Evolutionary conservation across 2,888 invertebrate species (phyloP).

Genomic region (Cataglyphis livida): DNA sequence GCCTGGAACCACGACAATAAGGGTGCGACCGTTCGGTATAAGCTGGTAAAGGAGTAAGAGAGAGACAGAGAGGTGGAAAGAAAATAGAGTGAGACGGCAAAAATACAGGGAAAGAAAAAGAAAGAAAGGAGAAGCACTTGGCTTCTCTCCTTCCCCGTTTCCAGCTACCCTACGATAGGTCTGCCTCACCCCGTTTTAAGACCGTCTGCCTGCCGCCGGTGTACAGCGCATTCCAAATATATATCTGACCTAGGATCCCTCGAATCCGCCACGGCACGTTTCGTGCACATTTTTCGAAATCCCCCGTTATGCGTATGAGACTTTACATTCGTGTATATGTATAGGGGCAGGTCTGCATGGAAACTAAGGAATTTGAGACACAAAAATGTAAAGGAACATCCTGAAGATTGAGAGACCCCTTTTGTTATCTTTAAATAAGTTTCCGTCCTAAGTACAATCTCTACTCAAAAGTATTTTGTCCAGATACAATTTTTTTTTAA

Average conservation of each 20-base stretch:
- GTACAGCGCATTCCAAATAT: constrained; percentile 66
- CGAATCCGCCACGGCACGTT: constrained; percentile 33
- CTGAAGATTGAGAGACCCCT: not conserved
- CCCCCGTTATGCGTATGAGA: not conserved
- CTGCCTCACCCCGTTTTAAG: constrained; percentile 73
- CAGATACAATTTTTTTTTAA: not conserved
- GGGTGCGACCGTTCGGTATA: constrained; percentile 76
- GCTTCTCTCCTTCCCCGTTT: constrained; percentile 73
- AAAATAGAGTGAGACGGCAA: constrained; percentile 4
- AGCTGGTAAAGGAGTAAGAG: constrained; percentile 18
- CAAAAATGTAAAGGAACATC: not conserved
- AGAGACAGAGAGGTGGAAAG: not conserved
- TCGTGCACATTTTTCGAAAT: constrained; percentile 40
- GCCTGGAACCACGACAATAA: constrained; percentile 82
- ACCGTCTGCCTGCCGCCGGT: constrained; percentile 69
- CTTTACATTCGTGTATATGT: not conserved
- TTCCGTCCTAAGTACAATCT: not conserved
- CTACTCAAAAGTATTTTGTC: not conserved
- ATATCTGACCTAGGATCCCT: constrained; percentile 46
- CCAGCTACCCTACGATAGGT: constrained; percentile 63
- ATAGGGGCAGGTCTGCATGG: not conserved
- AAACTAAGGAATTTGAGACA: not conserved
- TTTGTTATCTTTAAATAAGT: not conserved
- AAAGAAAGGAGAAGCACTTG: constrained; percentile 46
- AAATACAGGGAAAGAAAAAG: constrained; percentile 30